phyloP scores from a whole-genome alignment of 1,140 invertebrate genomes.

The Cydia fagiglandana region DNA sequence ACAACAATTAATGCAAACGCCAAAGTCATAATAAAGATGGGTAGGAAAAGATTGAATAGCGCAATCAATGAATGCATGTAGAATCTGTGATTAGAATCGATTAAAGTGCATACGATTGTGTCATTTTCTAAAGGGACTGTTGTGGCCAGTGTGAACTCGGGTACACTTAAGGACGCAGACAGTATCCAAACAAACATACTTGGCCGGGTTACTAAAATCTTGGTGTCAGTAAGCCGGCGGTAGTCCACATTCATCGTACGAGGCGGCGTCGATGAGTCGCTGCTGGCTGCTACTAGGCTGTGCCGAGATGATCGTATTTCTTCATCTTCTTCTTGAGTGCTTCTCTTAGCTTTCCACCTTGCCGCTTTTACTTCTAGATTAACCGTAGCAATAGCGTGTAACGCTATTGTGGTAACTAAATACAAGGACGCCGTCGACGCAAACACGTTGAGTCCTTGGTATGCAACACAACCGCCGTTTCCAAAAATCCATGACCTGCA shows the following conservation, averaged over 20 bases:
- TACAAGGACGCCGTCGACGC: constrained; percentile 77
- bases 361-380: constrained; percentile 70
- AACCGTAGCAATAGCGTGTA: constrained; percentile 79
- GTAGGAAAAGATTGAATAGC: constrained; percentile 70
- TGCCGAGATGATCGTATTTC: constrained; percentile 75
- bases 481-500: constrained; percentile 76
- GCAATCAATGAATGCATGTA: constrained; percentile 70
- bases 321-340: constrained; percentile 71
- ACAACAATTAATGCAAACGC: constrained; percentile 52
- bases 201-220: constrained; percentile 74
- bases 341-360: constrained; percentile 58
- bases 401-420: constrained; percentile 75
- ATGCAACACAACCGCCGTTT: constrained; percentile 68
- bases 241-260: constrained; percentile 76
- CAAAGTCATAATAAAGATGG: constrained; percentile 56
- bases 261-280: constrained; percentile 67
- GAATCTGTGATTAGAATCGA: constrained; percentile 63
- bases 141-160: constrained; percentile 74
- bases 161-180: constrained; percentile 78
- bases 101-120: constrained; percentile 60
- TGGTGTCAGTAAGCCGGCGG: constrained; percentile 57
- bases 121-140: constrained; percentile 56
- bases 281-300: constrained; percentile 71
- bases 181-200: constrained; percentile 79
- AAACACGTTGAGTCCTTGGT: constrained; percentile 77